Conservation (phyloP, 2,797 vertebrate genomes). For the Crocidura indochinensis region DNA sequence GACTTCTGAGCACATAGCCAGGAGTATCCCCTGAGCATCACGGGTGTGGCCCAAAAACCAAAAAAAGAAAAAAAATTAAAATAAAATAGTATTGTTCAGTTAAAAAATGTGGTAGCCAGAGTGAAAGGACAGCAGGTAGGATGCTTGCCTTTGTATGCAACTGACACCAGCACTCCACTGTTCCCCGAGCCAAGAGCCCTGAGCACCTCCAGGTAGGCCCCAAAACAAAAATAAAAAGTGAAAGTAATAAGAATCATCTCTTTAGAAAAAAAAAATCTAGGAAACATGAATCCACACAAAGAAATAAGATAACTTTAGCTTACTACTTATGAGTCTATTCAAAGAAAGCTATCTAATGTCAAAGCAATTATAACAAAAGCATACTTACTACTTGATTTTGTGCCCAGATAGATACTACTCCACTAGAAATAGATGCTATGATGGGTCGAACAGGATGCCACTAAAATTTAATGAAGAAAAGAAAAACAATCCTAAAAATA, state of each 20-base stretch:
- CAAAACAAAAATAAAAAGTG: neutral
- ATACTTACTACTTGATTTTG: slow-evolving; percentile 98
- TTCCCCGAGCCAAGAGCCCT: too few relatives aligned
- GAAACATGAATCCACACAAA: slow-evolving; percentile 21
- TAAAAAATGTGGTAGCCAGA: too few relatives aligned
- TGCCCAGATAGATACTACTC: slow-evolving; percentile 99
- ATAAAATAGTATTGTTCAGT: too few relatives aligned
- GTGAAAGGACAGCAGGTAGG: too few relatives aligned
- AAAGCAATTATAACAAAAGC: slow-evolving; percentile 44
- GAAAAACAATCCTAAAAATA: slow-evolving; percentile 27
- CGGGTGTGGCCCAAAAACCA: too few relatives aligned
- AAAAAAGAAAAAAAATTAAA: too few relatives aligned
- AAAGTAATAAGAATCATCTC: neutral
- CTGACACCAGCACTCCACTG: too few relatives aligned
- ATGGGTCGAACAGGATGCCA: slow-evolving; percentile 99
- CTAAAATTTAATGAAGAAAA: slow-evolving; percentile 87
- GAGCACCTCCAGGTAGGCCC: too few relatives aligned
- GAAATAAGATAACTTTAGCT: slow-evolving; percentile 27
- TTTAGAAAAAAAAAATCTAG: neutral
- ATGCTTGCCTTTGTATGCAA: too few relatives aligned
- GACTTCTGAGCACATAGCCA: too few relatives aligned
- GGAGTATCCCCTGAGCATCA: too few relatives aligned
- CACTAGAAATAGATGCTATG: slow-evolving; percentile 98
- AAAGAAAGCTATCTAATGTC: slow-evolving; percentile 36
- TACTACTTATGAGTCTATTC: neutral